Percentiles rank a stretch among this genome's conserved stretches.
Conservation (phyloP, 2,888 invertebrate species). For the Pteria penguin region DNA sequence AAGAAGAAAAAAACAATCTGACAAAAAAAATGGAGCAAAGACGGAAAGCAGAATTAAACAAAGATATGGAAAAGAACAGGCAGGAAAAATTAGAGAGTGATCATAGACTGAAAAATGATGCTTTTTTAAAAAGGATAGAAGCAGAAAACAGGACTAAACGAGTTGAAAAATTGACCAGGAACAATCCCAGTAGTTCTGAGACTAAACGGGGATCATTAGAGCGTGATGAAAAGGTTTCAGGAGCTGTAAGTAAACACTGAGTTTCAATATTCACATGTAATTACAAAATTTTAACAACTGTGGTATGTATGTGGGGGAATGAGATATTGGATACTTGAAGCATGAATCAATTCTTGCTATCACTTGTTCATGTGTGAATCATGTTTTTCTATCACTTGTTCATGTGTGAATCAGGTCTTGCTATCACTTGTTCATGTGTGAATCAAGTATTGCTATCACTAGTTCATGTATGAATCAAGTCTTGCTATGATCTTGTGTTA, state of each 20-base stretch:
- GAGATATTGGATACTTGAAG: no score
- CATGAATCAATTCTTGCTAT: no score
- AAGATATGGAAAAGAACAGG: neutral
- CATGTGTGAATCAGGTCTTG: no score
- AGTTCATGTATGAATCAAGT: no score
- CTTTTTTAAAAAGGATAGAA: constrained; percentile 11
- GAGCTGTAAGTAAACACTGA: neutral
- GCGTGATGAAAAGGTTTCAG: neutral
- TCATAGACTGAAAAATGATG: constrained; percentile 16
- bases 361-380: no score
- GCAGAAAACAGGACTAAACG: neutral
- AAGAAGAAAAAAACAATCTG: neutral
- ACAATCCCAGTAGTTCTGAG: neutral
- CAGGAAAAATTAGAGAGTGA: neutral
- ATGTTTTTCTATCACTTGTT: no score
- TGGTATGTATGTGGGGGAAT: no score
- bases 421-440: no score
- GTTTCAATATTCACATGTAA: no score
- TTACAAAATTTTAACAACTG: no score
- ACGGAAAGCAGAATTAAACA: constrained; percentile 10
- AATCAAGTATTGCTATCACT: no score
- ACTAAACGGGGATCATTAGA: neutral
- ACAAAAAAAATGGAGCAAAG: constrained; percentile 18
- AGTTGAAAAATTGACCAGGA: neutral
- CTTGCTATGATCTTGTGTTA: no score